Base-by-base conservation (phyloP, 2,797 vertebrate genomes). In the Catamblyrhynchus diadema region DNA sequence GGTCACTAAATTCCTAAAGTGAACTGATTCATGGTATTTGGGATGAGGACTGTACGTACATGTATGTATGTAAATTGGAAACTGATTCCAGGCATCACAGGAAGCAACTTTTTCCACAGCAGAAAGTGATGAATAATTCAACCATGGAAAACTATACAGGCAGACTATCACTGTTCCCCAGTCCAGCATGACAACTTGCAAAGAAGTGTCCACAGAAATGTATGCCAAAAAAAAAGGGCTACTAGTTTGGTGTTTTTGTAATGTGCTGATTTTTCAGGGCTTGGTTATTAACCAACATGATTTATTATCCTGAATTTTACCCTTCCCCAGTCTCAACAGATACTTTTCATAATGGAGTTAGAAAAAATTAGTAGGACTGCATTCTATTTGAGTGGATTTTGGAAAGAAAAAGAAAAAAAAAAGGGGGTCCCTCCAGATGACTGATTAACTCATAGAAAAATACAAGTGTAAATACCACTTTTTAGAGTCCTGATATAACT, bases 21-120 rank as follows among this genome's bases (percentile, higher is more conserved):
- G 35, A 73, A 19, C 7, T 45, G 4, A 45, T 47, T 65, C 12
- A 19, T 0, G 0, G 9, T 47, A 8, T 69, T 71, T 79, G 25
- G 21, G 12, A 25, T 28, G 60, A 69, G 12, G 28, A 53, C 8
- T 48, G 8, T 23, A 10, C 39, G 28, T 45, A 51, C 17, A 20
- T 15, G 10, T 61, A 24, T 1, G 0, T 41, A 14, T 48, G 48
- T 27, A 59, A 60, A 33, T 30, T 30, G 50, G 47, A 57, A 84
- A 89, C 12, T 23, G n/a, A 78, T 81, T 81, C 24, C 35, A 12
- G 8, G 6, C 8, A 11, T 57, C 42, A 83, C 20, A 45, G 19
- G 66, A 95, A 50, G 9, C 28, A 62, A 14, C 3, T 2, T 51
- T 67, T 83, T 73, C 18, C 30, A 37, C 39, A 45, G 39, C 21